Percentiles rank a stretch among this genome's conserved stretches.
Conservation (phyloP, 2,797 vertebrate species). For the Falco cherrug region DNA sequence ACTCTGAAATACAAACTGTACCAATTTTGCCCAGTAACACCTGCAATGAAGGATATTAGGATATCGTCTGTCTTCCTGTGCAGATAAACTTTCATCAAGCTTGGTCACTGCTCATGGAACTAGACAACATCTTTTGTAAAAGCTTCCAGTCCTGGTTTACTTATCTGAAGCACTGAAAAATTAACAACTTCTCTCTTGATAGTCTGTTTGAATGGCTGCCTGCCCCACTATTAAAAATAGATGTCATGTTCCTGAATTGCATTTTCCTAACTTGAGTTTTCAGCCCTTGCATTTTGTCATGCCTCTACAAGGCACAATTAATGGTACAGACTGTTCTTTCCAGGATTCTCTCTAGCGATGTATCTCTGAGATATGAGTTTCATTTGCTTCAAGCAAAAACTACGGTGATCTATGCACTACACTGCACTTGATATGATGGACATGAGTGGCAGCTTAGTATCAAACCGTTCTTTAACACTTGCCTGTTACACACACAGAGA, state of each 20-base stretch:
- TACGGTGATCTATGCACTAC: not conserved
- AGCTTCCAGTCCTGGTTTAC: not conserved
- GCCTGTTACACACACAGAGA: not conserved
- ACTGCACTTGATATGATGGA: fast-evolving
- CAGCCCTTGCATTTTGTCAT: not conserved
- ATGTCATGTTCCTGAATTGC: not conserved
- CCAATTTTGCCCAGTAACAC: not conserved
- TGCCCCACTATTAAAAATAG: not conserved
- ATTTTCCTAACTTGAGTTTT: not conserved
- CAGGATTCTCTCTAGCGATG: not conserved
- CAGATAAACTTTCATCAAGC: not conserved
- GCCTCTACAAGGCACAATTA: not conserved
- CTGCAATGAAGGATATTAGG: not conserved
- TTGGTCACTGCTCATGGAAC: not conserved
- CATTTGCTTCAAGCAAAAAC: not conserved
- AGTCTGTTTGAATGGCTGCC: not conserved
- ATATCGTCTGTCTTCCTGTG: not conserved
- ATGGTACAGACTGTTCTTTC: not conserved
- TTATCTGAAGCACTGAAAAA: not conserved
- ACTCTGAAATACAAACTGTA: not conserved
- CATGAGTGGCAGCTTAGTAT: not conserved
- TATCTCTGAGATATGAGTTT: not conserved
- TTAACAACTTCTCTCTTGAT: not conserved
- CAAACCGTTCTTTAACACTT: not conserved
- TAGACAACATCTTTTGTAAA: not conserved